These are phyloP conservation scores for Archips xylosteana DNA, from an alignment of 2,888 invertebrate genomes.

Conservation along the genomic window DNA sequence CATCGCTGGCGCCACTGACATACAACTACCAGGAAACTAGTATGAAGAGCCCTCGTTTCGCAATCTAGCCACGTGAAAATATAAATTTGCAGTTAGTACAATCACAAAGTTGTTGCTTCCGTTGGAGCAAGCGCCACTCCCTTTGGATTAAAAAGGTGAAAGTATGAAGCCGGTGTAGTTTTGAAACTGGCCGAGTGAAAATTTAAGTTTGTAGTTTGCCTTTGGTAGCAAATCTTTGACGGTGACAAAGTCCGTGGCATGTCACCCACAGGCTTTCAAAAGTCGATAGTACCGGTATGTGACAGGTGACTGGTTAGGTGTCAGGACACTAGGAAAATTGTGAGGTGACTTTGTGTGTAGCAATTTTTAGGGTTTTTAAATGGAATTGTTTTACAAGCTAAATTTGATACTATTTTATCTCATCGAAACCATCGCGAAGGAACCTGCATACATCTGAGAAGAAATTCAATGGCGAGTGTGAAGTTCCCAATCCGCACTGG, in stretches of 20 bases:
- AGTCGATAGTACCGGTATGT: background rate
- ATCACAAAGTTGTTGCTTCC: background rate
- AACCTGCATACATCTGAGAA: too few relatives aligned
- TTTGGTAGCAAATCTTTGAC: background rate
- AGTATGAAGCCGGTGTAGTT: background rate
- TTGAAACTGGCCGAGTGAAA: background rate
- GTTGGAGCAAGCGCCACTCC: background rate
- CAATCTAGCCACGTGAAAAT: constrained; percentile 4
- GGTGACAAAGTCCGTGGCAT: background rate
- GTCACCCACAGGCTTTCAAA: background rate
- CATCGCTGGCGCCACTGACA: background rate
- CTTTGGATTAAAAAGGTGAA: background rate
- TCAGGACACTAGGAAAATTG: background rate
- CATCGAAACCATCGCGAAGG: too few relatives aligned
- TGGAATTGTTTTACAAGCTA: too few relatives aligned
- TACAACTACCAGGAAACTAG: background rate
- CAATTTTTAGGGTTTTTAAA: too few relatives aligned
- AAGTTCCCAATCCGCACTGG: too few relatives aligned
- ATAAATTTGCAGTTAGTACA: background rate
- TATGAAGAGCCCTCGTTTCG: background rate
- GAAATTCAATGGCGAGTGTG: too few relatives aligned
- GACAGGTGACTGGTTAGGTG: background rate
- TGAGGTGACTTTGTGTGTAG: too few relatives aligned
- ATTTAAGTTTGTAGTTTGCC: background rate
- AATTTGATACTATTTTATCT: too few relatives aligned